A percentile compares a stretch with the other conserved stretches of the same genome.
These are phyloP conservation scores for Fukomys damarensis DNA, from an alignment of 2,113 vertebrate genomes.

Conservation along the genomic window DNA sequence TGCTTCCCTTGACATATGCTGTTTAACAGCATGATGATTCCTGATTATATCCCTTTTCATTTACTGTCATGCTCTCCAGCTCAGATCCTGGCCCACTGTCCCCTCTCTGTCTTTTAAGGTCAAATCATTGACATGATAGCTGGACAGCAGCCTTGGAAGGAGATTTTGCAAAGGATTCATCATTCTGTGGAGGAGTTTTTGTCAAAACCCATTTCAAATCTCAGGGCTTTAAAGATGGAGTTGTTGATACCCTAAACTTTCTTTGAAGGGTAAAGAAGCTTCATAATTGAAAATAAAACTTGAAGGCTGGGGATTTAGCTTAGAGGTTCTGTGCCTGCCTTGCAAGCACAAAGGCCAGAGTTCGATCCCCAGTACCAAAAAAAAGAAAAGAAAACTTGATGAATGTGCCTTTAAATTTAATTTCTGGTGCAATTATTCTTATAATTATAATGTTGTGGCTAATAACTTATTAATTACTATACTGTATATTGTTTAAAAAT, in stretches of 20 bases:
- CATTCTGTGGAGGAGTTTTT: slow-evolving; percentile 67
- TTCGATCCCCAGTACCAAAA: too few species aligned
- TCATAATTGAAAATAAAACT: slow-evolving; percentile 27
- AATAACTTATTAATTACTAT: too few species aligned
- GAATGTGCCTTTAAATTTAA: slow-evolving; percentile 2
- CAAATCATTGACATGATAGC: slow-evolving; percentile 60
- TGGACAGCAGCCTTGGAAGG: slow-evolving; percentile 62
- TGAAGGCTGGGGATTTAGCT: too few species aligned
- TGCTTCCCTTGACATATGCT: neutral
- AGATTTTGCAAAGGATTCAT: slow-evolving; percentile 66
- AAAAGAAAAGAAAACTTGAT: slow-evolving; percentile 35
- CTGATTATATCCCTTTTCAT: slow-evolving; percentile 27
- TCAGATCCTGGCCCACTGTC: slow-evolving; percentile 55
- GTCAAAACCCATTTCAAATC: slow-evolving; percentile 74
- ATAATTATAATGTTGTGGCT: neutral
- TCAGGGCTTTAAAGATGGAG: slow-evolving; percentile 69
- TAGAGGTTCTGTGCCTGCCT: too few species aligned
- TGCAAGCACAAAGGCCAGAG: too few species aligned
- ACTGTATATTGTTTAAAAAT: too few species aligned
- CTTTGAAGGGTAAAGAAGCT: slow-evolving; percentile 67
- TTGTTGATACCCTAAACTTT: slow-evolving; percentile 54
- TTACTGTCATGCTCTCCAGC: slow-evolving; percentile 46
- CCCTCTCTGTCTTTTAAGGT: slow-evolving; percentile 71
- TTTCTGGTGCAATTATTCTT: neutral
- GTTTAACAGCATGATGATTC: slow-evolving; percentile 55